Base-by-base conservation (phyloP, 2,113 vertebrate genomes). In the Romanogobio albipinnatus region DNA sequence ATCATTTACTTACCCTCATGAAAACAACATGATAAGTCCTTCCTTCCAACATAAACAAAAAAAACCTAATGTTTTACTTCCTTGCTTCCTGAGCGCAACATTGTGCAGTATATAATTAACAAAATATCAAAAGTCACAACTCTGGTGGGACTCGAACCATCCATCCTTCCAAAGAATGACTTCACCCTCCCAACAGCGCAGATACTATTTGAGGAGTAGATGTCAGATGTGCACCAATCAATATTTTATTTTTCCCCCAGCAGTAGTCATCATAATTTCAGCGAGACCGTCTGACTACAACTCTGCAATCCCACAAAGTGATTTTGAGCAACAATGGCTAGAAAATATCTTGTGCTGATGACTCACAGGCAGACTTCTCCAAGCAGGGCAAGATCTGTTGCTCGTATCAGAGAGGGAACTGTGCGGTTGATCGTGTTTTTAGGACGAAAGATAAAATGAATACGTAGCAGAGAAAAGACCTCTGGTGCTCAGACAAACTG, bases 281-380 rank as follows among this genome's bases (percentile, higher is more conserved):
- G 33, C 19, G 6, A 59, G 33, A 76, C 75, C 19, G 8, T 76
- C 29, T 61, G 76, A 62, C 58, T 47, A 19, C n/a, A 79, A 17
- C 58, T 45, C n/a, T 17, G 22, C n/a, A 43, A 79, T 62, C 58
- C n/a, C 39, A 79, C 76, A 22, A 26, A 26, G 58, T 45, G 76
- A n/a, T 78, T 59, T 22, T 29, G 76, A 47, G 76, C 76, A 62
- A 79, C 39, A 59, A 79, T 29, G 77, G 36, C 77, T 47, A 17
- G 4, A 79, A 78, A 79, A 47, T 9, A 24, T 26, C 3, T 62
- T 14, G 29, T 14, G 19, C 39, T 62, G 22, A 45, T 79, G 76
- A 79, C 58, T 62, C 77, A 26, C 36, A 29, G 75, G 15, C 51
- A 61, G 36, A 39, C 26, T 24, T 10, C 19, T 71, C 24, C 3